Conservation (phyloP, 1,140 invertebrate genomes). For the Probaryconus sp. region DNA sequence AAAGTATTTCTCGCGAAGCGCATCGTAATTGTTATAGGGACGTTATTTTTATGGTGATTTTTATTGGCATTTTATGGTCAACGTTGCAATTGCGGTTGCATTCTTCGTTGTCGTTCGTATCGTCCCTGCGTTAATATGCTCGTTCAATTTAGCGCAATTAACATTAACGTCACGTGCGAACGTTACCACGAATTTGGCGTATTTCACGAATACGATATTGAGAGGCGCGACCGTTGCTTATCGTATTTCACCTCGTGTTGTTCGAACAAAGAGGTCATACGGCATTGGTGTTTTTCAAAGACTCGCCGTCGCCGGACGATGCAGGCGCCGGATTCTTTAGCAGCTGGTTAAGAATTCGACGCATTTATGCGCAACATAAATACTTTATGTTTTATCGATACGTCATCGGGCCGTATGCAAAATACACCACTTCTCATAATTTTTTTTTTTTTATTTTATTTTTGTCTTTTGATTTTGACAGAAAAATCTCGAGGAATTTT, state of each 20-base stretch:
- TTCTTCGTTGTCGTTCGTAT: constrained; percentile 43
- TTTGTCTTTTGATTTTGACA: too few species aligned
- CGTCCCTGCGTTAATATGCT: constrained; percentile 45
- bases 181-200: constrained; percentile 49
- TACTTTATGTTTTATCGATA: constrained; percentile 18
- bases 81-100: constrained; percentile 38
- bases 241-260: constrained; percentile 14
- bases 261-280: constrained; percentile 49
- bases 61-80: constrained; percentile 42
- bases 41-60: constrained; percentile 55
- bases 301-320: constrained; percentile 8
- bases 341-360: constrained; percentile 21
- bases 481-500: too few species aligned
- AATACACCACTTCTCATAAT: too few species aligned
- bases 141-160: constrained; percentile 52
- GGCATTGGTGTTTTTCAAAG: constrained; percentile 39
- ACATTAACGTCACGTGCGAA: constrained; percentile 46
- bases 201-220: constrained; percentile 52
- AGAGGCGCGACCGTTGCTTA: constrained; percentile 18
- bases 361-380: constrained; percentile 35
- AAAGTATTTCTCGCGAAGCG: constrained; percentile 28
- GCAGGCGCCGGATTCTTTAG: constrained; percentile 38
- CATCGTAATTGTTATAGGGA: constrained; percentile 40
- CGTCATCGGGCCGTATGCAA: too few species aligned
- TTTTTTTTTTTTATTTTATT: too few species aligned